These are phyloP conservation scores for Trichonephila inaurata DNA, from an alignment of 1,140 invertebrate species.

Conservation along the genomic window DNA sequence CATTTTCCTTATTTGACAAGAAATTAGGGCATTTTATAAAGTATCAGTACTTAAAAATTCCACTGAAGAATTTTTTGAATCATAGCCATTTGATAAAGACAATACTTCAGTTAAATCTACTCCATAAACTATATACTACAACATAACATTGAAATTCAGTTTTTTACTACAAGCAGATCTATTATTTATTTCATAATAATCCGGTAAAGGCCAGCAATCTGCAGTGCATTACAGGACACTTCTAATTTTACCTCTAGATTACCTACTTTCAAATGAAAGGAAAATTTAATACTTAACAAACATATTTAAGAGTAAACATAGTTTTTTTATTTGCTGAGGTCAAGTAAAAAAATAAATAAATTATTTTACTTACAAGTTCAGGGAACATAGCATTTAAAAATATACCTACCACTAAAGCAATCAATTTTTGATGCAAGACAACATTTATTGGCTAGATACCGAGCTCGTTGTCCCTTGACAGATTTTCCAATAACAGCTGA, in stretches of 20 bases:
- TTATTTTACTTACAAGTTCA: not conserved
- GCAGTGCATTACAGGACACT: not conserved
- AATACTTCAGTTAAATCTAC: no score
- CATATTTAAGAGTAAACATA: not conserved
- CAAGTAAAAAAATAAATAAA: not conserved
- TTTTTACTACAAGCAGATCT: no score
- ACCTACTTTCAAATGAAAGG: not conserved
- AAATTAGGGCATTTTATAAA: no score
- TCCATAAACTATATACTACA: no score
- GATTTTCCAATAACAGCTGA: conserved; percentile 98
- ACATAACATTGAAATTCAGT: no score
- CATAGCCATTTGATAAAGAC: no score
- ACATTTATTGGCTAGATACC: conserved; percentile 98
- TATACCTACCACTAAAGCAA: conserved; percentile 89
- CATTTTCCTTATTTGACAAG: no score
- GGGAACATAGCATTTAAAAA: not conserved
- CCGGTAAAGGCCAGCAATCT: no score
- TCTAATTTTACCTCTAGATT: not conserved
- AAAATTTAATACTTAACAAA: not conserved
- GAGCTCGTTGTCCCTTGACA: conserved; percentile 90
- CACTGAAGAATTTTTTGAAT: no score
- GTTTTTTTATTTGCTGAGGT: not conserved
- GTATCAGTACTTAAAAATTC: no score
- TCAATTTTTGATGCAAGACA: conserved; percentile 98
- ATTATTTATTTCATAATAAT: no score